phyloP scores from a whole-genome alignment of 2,797 vertebrate species.

The Poecile montanus region DNA sequence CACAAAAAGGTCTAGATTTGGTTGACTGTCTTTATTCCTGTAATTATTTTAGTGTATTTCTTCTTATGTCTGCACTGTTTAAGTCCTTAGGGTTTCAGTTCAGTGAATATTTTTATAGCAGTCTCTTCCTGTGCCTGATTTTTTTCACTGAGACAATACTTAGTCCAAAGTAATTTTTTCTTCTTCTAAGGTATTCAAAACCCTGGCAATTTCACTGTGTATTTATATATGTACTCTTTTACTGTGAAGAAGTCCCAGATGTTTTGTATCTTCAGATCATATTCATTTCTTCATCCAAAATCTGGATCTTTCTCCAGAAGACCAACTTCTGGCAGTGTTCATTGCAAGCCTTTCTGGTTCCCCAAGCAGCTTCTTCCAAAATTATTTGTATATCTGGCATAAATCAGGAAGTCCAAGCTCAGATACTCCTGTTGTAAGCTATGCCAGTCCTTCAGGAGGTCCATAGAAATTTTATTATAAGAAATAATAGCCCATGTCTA shows the following conservation, averaged over 20 bases:
- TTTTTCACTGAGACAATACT: neutral
- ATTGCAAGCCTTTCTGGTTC: neutral
- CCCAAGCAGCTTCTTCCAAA: neutral
- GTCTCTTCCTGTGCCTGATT: neutral
- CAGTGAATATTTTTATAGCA: neutral
- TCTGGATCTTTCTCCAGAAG: neutral
- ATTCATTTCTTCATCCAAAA: neutral
- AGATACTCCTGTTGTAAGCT: neutral
- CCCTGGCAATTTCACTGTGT: neutral
- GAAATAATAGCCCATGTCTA: neutral
- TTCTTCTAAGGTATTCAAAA: neutral
- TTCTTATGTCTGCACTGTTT: neutral
- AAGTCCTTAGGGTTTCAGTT: neutral
- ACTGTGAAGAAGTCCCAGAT: neutral
- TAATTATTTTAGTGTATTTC: neutral
- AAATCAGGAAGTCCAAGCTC: neutral
- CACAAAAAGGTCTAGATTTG: neutral
- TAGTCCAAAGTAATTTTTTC: neutral
- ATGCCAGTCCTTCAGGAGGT: neutral
- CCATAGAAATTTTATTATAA: neutral
- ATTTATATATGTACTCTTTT: neutral
- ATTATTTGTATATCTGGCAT: neutral
- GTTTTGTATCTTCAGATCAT: neutral
- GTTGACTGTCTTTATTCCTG: neutral
- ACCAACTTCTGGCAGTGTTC: neutral